Conservation (phyloP, 2,888 invertebrate species). For the Aethes cnicana region DNA sequence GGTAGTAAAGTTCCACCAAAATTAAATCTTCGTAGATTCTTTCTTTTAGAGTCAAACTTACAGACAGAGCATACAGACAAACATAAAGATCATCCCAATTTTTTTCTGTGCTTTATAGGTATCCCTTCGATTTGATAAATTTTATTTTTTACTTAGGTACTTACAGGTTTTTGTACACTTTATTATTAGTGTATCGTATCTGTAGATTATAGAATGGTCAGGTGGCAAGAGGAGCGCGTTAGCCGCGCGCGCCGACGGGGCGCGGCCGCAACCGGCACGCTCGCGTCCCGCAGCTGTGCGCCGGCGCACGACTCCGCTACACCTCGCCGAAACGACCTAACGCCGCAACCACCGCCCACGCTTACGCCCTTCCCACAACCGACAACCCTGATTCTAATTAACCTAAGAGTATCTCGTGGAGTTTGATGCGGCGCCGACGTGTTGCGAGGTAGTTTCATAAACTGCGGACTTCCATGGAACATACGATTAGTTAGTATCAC, state of each 20-base stretch:
- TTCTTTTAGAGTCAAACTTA: too few species aligned
- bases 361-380: slow-evolving; percentile 10
- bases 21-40: too few species aligned
- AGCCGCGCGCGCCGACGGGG: slow-evolving; percentile 56
- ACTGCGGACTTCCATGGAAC: slow-evolving; percentile 14
- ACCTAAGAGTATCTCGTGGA: slow-evolving; percentile 23
- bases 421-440: slow-evolving; percentile 29
- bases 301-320: slow-evolving; percentile 30
- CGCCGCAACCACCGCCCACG: slow-evolving; percentile 1
- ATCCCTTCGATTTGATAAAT: too few species aligned
- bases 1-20: too few species aligned
- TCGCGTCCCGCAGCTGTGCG: slow-evolving; percentile 39
- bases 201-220: slow-evolving; percentile 1
- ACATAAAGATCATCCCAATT: too few species aligned
- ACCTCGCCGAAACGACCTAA: slow-evolving; percentile 15
- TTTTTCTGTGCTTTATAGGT: too few species aligned
- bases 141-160: too few species aligned
- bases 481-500: too few species aligned
- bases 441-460: slow-evolving; percentile 17
- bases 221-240: slow-evolving; percentile 44
- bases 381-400: slow-evolving; percentile 19
- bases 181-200: not conserved
- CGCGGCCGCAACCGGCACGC: slow-evolving; percentile 57
- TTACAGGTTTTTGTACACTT: too few species aligned
- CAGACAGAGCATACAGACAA: too few species aligned